These are phyloP conservation scores for Tragelaphus oryx DNA, from an alignment of 2,797 vertebrate species.

Conservation along the genomic window DNA sequence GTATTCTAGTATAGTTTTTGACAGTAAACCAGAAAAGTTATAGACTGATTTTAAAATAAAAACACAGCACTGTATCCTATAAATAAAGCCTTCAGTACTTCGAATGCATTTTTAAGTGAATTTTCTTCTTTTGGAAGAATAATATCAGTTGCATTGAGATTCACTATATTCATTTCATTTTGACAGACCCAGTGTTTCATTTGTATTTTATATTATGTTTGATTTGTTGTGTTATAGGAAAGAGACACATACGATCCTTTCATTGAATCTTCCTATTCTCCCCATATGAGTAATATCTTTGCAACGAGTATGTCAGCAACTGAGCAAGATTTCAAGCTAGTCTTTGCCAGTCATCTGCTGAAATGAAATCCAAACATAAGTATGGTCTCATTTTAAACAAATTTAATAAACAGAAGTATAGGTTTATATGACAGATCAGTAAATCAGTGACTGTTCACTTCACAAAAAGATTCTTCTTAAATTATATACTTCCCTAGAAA, in stretches of 20 bases:
- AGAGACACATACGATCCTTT: neutral
- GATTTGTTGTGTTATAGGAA: neutral
- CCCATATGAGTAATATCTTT: neutral
- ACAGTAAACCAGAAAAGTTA: neutral
- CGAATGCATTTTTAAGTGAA: neutral
- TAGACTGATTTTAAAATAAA: neutral
- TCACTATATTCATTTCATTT: slow-evolving; percentile 34
- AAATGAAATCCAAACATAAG: neutral
- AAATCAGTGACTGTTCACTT: neutral
- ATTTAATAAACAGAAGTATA: neutral
- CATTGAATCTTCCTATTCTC: neutral
- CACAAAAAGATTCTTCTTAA: neutral
- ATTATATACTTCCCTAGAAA: too few species aligned
- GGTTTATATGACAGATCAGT: neutral
- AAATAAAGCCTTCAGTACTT: neutral
- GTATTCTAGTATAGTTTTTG: neutral
- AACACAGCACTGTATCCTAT: neutral
- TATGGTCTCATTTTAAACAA: neutral
- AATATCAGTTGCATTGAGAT: neutral
- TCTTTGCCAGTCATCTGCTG: neutral
- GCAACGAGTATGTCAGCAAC: neutral
- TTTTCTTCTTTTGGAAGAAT: neutral
- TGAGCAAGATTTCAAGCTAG: neutral
- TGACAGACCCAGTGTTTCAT: neutral
- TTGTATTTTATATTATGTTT: neutral